Base-by-base conservation (phyloP, 1,140 invertebrate species). In the Ceratina australensis region DNA sequence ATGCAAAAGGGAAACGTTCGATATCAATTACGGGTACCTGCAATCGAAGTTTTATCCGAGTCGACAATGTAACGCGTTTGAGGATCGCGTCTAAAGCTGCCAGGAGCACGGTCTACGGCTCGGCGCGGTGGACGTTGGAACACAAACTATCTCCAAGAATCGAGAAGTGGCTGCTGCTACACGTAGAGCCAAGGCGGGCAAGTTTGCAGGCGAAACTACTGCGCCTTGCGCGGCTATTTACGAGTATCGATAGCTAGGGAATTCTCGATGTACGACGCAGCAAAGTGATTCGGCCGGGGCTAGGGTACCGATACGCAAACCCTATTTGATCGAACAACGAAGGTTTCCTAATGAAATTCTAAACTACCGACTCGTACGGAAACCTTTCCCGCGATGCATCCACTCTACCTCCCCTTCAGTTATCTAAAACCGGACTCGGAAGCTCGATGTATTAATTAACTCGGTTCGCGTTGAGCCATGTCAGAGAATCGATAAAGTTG, bases 171-270 rank as follows among this genome's bases (percentile, higher is more conserved):
- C 0, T 10, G 33, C n/a, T n/a, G n/a, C n/a, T n/a, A n/a, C 10
- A 42, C 33, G 33, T 42, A 42, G 5, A 42, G 33, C 5, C 5
- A 42, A 79, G 49, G 79, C 64, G 72, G 15, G 33, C 71, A 72
- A 82, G 65, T 82, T 83, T 82, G 59, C 78, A 73, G 52, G 79
- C 68, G 75, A 72, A 72, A 78, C 68, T 78, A 78, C 33, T 10
- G n/a, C 68, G 71, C 75, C 66, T 64, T 65, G 64, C 65, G 47
- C 47, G 20, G 28, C 33, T 83, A 61, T 83, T 83, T 75, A 83
- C 69, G 54, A 75, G 76, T 72, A 78, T 83, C 82, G 64, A 79
- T 83, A 83, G 61, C 57, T 10, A 50, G 66, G 63, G 66, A 79
- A 79, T 78, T 74, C 72, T 67, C 69, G 76, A 83, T 22, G 65